These are phyloP conservation scores for Coelopa frigida DNA, from an alignment of 1,140 invertebrate genomes.

Conservation along the genomic window DNA sequence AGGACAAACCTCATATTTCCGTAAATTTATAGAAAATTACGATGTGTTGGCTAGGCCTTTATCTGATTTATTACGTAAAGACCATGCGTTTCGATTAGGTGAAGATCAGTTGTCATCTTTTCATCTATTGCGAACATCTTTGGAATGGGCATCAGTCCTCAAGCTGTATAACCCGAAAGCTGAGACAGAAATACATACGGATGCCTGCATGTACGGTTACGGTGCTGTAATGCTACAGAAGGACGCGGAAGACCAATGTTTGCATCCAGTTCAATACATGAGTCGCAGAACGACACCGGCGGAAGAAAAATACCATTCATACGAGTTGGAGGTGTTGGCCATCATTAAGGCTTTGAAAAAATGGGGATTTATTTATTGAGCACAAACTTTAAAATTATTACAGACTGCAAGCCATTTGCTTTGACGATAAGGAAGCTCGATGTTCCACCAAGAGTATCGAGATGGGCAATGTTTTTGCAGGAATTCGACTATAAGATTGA, in stretches of 20 bases:
- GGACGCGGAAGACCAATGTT: slow-evolving; percentile 24
- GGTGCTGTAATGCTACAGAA: slow-evolving; percentile 27
- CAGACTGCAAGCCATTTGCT: slow-evolving; percentile 35
- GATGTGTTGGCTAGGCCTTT: background rate
- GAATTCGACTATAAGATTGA: slow-evolving; percentile 25
- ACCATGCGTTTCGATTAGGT: background rate
- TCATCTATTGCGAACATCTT: slow-evolving; percentile 5
- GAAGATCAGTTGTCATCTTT: slow-evolving; percentile 10
- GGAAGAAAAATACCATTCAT: slow-evolving; percentile 34
- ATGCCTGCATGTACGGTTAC: slow-evolving; percentile 12
- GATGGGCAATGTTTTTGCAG: slow-evolving; percentile 28
- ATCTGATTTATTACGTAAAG: background rate
- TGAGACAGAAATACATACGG: slow-evolving; percentile 36
- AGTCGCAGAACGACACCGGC: slow-evolving; percentile 33
- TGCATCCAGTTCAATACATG: slow-evolving; percentile 27
- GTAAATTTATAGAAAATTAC: background rate
- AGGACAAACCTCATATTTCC: background rate
- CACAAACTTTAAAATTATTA: slow-evolving; percentile 16
- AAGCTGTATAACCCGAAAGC: slow-evolving; percentile 27
- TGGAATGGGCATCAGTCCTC: slow-evolving; percentile 29
- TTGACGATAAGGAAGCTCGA: slow-evolving; percentile 33
- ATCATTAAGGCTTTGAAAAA: slow-evolving; percentile 42
- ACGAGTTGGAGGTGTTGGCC: slow-evolving; percentile 42
- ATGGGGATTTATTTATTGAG: slow-evolving; percentile 22
- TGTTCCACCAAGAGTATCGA: slow-evolving; percentile 22